A percentile compares a stretch with the other conserved stretches of the same genome.
phyloP scores from a whole-genome alignment of 1,140 invertebrate species.

The Cyclina sinensis region DNA sequence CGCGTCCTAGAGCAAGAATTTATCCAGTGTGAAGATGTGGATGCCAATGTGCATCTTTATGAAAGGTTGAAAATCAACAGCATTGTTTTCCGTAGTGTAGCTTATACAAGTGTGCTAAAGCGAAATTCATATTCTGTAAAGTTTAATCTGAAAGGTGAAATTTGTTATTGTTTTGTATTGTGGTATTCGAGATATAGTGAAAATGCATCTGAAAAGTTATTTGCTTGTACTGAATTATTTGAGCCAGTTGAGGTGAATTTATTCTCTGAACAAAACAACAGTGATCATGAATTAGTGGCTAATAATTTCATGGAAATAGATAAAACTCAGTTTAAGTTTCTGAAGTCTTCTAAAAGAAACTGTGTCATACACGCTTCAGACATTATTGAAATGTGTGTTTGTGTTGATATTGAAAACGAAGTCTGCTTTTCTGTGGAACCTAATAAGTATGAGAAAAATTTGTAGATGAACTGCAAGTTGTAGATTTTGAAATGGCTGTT shows the following conservation, averaged over 20 bases:
- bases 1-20: background rate
- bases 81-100: background rate
- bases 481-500: too few relatives aligned
- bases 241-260: background rate
- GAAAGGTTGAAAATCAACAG: background rate
- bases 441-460: too few relatives aligned
- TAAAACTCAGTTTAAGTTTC: background rate
- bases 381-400: background rate
- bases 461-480: too few relatives aligned
- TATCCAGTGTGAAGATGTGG: background rate
- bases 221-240: background rate
- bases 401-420: background rate
- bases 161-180: background rate
- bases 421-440: too few relatives aligned
- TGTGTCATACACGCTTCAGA: background rate
- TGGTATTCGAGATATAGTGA: background rate
- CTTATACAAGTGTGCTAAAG: background rate
- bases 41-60: background rate
- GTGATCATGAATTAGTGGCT: background rate
- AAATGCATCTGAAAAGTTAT: background rate
- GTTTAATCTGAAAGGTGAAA: background rate
- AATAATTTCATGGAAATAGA: background rate
- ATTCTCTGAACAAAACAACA: background rate
- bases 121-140: background rate
- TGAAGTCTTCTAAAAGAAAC: background rate